Base-by-base conservation (phyloP, 2,113 vertebrate species). In the Conger conger region DNA sequence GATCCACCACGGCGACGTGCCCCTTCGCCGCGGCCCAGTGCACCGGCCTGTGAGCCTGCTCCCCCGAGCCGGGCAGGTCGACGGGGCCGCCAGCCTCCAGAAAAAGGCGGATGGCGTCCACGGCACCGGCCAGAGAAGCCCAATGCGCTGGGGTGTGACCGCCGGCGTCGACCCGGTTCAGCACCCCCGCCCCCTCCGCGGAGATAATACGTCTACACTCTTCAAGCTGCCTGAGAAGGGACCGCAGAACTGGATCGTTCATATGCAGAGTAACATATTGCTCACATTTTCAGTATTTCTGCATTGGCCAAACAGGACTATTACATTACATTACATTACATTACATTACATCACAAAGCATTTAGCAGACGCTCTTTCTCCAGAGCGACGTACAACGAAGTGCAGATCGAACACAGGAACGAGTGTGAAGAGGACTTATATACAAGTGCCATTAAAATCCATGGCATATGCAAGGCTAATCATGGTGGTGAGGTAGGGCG, bases 21-120 rank as follows among this genome's bases (percentile, higher is more conserved):
- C 89, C 88, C 73, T 53, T 87, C 27, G 84, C 78, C 27, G 87
- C 84, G 82, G 87, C 89, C 86, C 88, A 82, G n/a, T 84, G 85
- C 15, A 89, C 88, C n/a, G 86, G 85, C 11, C 60, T 87, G 80
- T 83, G 83, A 0, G 87, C 86, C 57, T 84, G 11, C 57, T 88
- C 88, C 73, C n/a, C 86, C 81, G 83, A 50, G 35, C 84, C 85
- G 84, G 88, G 76, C 17, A 38, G 68, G 63, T 91, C 82, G 38
- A 89, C 86, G 1, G 79, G 81, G 4, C 53, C 82, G 79, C 86
- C 81, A 1, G 30, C 78, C 33, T 88, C 87, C 80, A 73, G 42
- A 33, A 86, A 87, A 45, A 57, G 81, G 18, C 50, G 37, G 9
- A 88, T 57, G 7, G 85, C 42, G 27, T 79, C 73, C 38, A 33